Percentiles rank a stretch among this genome's conserved stretches.
Conservation (phyloP, 2,888 invertebrate species). For the Cryptocheilus praepositus region DNA sequence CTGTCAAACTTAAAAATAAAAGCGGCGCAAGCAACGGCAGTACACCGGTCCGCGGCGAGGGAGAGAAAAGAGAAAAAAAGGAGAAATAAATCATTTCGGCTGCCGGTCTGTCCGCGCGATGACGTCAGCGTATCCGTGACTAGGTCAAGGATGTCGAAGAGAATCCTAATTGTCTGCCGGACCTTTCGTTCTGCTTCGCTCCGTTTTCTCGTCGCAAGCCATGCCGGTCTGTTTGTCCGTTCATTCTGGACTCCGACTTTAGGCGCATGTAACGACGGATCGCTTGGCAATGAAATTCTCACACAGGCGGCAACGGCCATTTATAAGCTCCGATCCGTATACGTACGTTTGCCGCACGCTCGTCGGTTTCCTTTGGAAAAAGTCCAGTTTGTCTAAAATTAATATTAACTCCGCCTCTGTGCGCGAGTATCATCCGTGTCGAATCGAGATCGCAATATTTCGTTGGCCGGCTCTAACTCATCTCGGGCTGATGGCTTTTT, state of each 20-base stretch:
- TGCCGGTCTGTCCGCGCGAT: conserved; percentile 37
- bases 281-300: conserved; percentile 36
- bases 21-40: no score
- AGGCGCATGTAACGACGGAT: conserved; percentile 17
- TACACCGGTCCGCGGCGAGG: background rate
- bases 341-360: background rate
- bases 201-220: conserved; percentile 12
- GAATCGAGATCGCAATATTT: no score
- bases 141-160: conserved; percentile 52
- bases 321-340: conserved; percentile 21
- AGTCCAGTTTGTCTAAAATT: background rate
- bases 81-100: conserved; percentile 48
- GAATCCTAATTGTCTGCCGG: conserved; percentile 44
- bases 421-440: no score
- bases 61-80: conserved; percentile 13
- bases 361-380: background rate
- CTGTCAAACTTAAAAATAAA: conserved; percentile 43
- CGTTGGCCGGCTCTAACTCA: conserved; percentile 18
- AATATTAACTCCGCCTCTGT: no score
- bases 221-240: no score
- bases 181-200: conserved; percentile 34
- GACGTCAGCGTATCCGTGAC: conserved; percentile 51
- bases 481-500: no score
- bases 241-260: background rate
- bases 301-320: conserved; percentile 1